Evolutionary conservation across 1,140 invertebrate species (phyloP), one percentile per base, ranked within the genome.

Genomic region (Maconellicoccus hirsutus): DNA sequence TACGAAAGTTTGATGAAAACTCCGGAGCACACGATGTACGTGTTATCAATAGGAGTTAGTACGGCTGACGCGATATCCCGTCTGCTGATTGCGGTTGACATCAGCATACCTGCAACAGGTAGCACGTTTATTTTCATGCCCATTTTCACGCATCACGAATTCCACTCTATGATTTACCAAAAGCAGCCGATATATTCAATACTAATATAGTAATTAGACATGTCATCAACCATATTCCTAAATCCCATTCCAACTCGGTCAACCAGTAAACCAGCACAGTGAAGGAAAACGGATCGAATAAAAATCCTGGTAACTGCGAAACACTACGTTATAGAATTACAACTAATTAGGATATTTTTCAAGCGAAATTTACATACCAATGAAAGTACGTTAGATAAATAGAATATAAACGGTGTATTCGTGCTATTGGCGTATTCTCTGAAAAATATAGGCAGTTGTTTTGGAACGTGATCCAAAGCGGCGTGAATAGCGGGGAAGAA

Each of bases 401-500:
- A 94, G 77, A 92, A 94, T 10, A 86, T 80, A 8, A 84, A 83
- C 0, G 87, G 83, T 0, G 85, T 79, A 77, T 93, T 94, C 59
- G 93, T 79, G 25, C 90, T 91, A 25, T 87, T 86, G 72, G 86
- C 83, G 74, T 90, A 85, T 78, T 94, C 92, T 63, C 91, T 79
- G 39, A 89, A 79, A 75, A 93, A 88, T 19, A 93, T 78, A 0
- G 91, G 90, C 71, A 90, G 84, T 75, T 90, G 87, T 74, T 86
- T 83, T 0, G 92, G 92, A 75, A 93, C 90, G 72, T 89, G 81
- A 71, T 88, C 83, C 4, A 94, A 80, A 0, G 90, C 88, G 0
- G 89, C 86, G 77, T 93, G 93, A 89, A 93, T 92, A 0, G 91
- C 89, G 61, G 86, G 86, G 79, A 92, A 94, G 2, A 90, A 90